phyloP scores from a whole-genome alignment of 2,797 vertebrate species.

The Margarornis squamiger region DNA sequence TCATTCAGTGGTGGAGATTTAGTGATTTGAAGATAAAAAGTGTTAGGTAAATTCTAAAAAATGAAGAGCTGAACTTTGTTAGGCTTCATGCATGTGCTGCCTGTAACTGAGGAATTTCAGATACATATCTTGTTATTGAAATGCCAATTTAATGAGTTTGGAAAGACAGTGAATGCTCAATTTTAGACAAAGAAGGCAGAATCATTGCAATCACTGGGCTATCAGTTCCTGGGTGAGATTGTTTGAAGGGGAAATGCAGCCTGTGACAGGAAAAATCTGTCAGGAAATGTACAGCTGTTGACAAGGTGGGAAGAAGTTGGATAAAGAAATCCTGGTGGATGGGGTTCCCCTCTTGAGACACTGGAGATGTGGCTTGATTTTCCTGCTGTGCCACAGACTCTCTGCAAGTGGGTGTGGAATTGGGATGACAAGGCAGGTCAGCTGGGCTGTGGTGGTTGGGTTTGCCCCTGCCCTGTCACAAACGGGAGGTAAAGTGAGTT shows the following conservation, averaged over 20 bases:
- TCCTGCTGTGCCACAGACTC: not conserved
- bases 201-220: not conserved
- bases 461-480: not conserved
- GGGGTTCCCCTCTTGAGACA: not conserved
- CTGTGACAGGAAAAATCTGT: not conserved
- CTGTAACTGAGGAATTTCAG: not conserved
- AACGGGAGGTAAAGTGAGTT: not conserved
- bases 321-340: not conserved
- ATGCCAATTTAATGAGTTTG: not conserved
- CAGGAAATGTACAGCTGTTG: not conserved
- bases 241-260: not conserved
- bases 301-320: not conserved
- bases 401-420: not conserved
- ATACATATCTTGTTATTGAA: not conserved
- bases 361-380: not conserved
- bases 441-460: not conserved
- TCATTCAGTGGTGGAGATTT: not conserved
- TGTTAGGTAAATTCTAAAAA: not conserved
- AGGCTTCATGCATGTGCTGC: not conserved
- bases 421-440: not conserved
- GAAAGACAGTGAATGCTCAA: not conserved
- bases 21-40: not conserved
- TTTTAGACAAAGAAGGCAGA: slow-evolving; percentile 1
- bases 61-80: not conserved
- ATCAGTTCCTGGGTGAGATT: not conserved